Evolutionary conservation across 2,113 vertebrate species (phyloP).

Genomic region (Marmota flaviventris): DNA sequence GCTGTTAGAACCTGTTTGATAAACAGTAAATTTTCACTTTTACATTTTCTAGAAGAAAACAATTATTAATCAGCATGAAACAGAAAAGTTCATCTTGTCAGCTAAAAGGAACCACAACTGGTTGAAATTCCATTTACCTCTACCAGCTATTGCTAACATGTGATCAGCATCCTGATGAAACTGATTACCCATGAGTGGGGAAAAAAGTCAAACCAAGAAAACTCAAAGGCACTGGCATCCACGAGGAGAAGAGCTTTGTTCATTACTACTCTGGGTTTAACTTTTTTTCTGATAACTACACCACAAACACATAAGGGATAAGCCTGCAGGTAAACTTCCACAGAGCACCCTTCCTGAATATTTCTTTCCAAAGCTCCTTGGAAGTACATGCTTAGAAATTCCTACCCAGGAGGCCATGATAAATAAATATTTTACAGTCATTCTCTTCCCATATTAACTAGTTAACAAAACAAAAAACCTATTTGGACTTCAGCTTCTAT

Average conservation of each 20-base stretch:
- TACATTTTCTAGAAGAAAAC: not conserved
- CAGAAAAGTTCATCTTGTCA: not conserved
- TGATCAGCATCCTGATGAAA: slow-evolving; percentile 33
- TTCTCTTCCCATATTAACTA: slow-evolving; percentile 57
- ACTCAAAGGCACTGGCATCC: not conserved
- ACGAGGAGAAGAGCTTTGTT: not conserved
- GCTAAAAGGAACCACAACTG: not conserved
- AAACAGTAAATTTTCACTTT: slow-evolving; percentile 16
- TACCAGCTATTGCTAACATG: not conserved
- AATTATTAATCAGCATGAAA: not conserved
- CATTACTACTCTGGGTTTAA: not conserved
- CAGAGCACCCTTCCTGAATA: not conserved
- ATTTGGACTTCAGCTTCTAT: slow-evolving; percentile 66
- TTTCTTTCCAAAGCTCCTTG: slow-evolving; percentile 13
- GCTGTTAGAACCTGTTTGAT: not conserved
- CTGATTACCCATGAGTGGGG: not conserved
- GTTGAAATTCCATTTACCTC: not conserved
- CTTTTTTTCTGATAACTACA: not conserved
- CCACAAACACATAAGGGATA: not conserved
- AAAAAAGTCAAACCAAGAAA: not conserved
- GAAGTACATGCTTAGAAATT: not conserved
- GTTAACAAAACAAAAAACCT: slow-evolving; percentile 59
- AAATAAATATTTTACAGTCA: slow-evolving; percentile 54
- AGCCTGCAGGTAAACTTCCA: not conserved
- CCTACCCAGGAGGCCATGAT: slow-evolving; percentile 14